Conservation (phyloP, 2,888 invertebrate species). For the Hecatera dysodea region DNA sequence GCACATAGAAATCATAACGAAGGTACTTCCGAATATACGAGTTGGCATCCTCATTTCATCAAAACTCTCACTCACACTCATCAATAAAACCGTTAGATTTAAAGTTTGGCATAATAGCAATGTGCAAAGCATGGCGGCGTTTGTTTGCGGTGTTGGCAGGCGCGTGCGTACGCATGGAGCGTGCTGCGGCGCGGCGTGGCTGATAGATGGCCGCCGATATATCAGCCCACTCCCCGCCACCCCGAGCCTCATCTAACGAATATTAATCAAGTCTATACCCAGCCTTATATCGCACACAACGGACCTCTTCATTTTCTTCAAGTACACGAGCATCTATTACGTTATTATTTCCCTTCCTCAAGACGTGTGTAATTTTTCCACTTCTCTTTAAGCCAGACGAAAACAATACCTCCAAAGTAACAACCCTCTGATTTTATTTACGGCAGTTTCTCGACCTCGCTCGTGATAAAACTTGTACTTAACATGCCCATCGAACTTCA, state of each 20-base stretch:
- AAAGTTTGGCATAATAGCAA: conserved; percentile 58
- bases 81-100: conserved; percentile 53
- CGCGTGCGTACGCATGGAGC: conserved; percentile 79
- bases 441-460: conserved; percentile 43
- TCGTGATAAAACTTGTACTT: conserved; percentile 59
- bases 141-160: conserved; percentile 70
- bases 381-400: conserved; percentile 52
- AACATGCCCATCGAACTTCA: conserved; percentile 66
- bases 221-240: conserved; percentile 71
- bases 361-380: conserved; percentile 63
- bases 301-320: conserved; percentile 76
- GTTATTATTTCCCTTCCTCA: conserved; percentile 63
- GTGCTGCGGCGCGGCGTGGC: conserved; percentile 69
- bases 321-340: conserved; percentile 67
- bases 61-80: conserved; percentile 35
- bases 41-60: conserved; percentile 5
- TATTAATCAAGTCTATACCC: conserved; percentile 79
- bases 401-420: conserved; percentile 57
- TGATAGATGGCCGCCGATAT: conserved; percentile 81
- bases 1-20: background rate
- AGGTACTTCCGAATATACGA: background rate
- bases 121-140: conserved; percentile 67
- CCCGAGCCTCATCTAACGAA: conserved; percentile 76
- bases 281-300: conserved; percentile 70
- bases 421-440: conserved; percentile 56